Evolutionary conservation across 2,797 vertebrate genomes (phyloP), one percentile per base, ranked within the genome.

Genomic region (Yasuhikotakia modesta): DNA sequence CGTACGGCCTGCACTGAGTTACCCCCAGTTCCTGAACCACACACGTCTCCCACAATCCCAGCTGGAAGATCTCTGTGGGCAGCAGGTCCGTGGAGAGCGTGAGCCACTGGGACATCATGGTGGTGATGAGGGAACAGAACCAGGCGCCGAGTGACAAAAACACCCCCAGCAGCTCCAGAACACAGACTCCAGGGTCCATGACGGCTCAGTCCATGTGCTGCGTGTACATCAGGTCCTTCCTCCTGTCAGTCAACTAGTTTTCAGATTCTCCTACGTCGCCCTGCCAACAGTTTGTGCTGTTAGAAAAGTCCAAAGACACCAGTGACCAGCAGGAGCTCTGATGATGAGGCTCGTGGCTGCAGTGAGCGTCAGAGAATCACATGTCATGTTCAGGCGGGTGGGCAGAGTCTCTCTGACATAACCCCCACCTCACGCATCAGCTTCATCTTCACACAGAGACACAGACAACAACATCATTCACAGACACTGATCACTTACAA

Each of bases 21-120:
- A 77, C 53, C 0, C 92, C 81, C 3, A 74, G 0, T 0, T 93
- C 92, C 84, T 92, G 90, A 24, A 91, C 73, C 78, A 85, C 87
- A 22, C 79, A 93, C 0, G 82, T 89, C 79, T 87, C 86, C 93
- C 92, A 94, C 30, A 93, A 85, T 0, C 93, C 92, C 66, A 90
- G 78, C 60, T 87, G 63, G 27, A 86, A 92, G 77, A 79, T 90
- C 87, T 94, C 91, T 0, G 84, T 78, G 19, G 90, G 78, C 0
- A 93, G 87, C 24, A 93, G 87, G 1, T 92, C 90, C 0, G 90
- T 89, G 79, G 91, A 92, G 4, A 86, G 81, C 0, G 87, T 92
- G 57, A 92, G 88, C 90, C 91, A 94, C 3, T 84, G 82, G 67
- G 91, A 85, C 81, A 91, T 79, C 50, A 92, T 57, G 22, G 92